Conservation (phyloP, 1,140 invertebrate species). For the Rhagoletis pomonella region DNA sequence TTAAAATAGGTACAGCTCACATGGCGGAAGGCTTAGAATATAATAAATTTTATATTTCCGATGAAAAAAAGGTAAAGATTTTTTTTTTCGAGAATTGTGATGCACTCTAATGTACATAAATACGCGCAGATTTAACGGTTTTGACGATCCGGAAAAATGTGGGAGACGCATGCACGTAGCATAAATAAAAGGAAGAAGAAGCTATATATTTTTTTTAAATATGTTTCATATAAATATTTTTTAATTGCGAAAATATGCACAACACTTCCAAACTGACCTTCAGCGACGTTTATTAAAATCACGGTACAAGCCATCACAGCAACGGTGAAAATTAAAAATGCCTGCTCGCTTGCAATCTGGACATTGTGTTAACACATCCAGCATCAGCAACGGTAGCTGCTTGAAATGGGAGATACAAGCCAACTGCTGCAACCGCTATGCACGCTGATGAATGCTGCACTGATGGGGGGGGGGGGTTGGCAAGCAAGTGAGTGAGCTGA, state of each 20-base stretch:
- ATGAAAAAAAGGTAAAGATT: no score
- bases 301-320: neutral
- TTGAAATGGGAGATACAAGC: constrained; percentile 19
- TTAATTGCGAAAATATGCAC: neutral
- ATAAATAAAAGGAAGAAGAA: no score
- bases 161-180: no score
- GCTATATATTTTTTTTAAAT: no score
- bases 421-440: constrained; percentile 10
- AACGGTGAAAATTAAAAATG: neutral
- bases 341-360: constrained; percentile 21
- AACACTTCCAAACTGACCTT: neutral
- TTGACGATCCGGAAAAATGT: no score
- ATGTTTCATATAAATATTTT: neutral
- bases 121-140: no score
- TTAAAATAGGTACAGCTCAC: no score
- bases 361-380: constrained; percentile 39
- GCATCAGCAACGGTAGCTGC: constrained; percentile 38
- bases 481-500: constrained; percentile 8
- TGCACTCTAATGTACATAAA: no score
- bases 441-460: neutral
- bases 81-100: no score
- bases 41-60: no score
- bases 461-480: neutral
- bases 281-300: constrained; percentile 37
- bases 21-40: no score